These are phyloP conservation scores for Helostoma temminkii DNA, from an alignment of 2,797 vertebrate species.

Conservation along the genomic window DNA sequence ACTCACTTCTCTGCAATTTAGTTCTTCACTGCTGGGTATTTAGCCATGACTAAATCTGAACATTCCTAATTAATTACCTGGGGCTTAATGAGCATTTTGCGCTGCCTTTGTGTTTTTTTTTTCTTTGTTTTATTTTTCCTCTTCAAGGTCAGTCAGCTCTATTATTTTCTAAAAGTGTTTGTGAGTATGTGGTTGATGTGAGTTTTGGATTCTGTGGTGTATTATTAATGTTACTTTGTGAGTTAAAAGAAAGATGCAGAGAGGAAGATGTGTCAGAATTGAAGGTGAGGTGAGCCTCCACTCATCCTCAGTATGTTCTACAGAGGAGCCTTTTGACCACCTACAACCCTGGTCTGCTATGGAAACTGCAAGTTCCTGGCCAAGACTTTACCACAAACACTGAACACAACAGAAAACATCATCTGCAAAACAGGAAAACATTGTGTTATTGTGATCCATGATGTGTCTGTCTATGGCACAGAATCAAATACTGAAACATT, in stretches of 20 bases:
- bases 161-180: constrained; percentile 41
- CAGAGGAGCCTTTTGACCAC: neutral
- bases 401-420: too few species aligned
- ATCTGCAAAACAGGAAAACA: too few species aligned
- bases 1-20: constrained; percentile 69
- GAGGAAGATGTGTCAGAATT: neutral
- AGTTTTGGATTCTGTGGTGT: neutral
- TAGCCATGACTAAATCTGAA: constrained; percentile 66
- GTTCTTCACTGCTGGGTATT: constrained; percentile 63
- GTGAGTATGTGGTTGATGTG: constrained; percentile 16
- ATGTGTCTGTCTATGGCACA: too few species aligned
- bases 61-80: constrained; percentile 73
- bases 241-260: neutral
- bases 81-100: constrained; percentile 58
- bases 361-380: too few species aligned
- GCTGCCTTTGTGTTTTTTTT: constrained; percentile 39
- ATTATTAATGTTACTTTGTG: constrained; percentile 29
- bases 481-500: neutral
- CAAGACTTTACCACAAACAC: too few species aligned
- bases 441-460: too few species aligned
- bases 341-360: too few species aligned
- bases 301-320: neutral
- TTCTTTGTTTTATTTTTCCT: constrained; percentile 41
- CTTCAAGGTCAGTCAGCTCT: constrained; percentile 48
- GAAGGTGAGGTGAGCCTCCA: neutral